Evolutionary conservation across 2,888 invertebrate genomes (phyloP).

Genomic region (Serripes groenlandicus): DNA sequence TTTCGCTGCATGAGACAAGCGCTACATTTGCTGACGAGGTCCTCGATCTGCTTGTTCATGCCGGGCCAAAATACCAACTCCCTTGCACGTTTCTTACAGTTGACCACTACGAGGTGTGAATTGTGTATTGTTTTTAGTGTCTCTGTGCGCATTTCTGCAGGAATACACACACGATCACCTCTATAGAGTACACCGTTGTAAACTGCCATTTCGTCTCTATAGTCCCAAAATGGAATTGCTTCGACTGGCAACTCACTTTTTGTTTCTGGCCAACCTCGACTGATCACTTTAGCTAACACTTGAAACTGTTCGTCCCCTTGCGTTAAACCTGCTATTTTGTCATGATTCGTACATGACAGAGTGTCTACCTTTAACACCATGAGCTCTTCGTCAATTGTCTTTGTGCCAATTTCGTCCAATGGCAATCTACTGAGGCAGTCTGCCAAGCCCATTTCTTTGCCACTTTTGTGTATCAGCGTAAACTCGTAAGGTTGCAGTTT

Average conservation of each 20-base stretch:
- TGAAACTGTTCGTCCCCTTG: constrained; percentile 27
- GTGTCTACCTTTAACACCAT: constrained; percentile 23
- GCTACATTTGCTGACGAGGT: constrained; percentile 36
- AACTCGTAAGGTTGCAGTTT: constrained; percentile 48
- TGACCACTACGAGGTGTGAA: constrained; percentile 57
- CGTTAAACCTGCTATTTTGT: constrained; percentile 35
- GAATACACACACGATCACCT: constrained; percentile 38
- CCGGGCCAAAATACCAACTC: constrained; percentile 52
- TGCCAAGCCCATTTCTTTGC: constrained; percentile 48
- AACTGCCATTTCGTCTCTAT: constrained; percentile 50
- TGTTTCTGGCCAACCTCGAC: constrained; percentile 44
- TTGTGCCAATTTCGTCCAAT: constrained; percentile 30
- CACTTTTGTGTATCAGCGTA: constrained; percentile 52
- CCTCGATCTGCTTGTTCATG: constrained; percentile 37
- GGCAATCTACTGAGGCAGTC: constrained; percentile 32
- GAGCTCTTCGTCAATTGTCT: constrained; percentile 35
- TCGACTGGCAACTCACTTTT: constrained; percentile 29
- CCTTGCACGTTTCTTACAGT: constrained; percentile 50
- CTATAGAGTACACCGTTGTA: constrained; percentile 50
- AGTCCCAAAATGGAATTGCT: constrained; percentile 37
- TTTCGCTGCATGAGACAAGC: constrained; percentile 33
- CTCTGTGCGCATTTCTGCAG: constrained; percentile 25
- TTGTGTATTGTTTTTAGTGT: constrained; percentile 42
- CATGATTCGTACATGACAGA: constrained; percentile 32
- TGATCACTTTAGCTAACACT: constrained; percentile 10